Evolutionary conservation across 2,113 vertebrate species (phyloP).

Genomic region (Columba janthina): DNA sequence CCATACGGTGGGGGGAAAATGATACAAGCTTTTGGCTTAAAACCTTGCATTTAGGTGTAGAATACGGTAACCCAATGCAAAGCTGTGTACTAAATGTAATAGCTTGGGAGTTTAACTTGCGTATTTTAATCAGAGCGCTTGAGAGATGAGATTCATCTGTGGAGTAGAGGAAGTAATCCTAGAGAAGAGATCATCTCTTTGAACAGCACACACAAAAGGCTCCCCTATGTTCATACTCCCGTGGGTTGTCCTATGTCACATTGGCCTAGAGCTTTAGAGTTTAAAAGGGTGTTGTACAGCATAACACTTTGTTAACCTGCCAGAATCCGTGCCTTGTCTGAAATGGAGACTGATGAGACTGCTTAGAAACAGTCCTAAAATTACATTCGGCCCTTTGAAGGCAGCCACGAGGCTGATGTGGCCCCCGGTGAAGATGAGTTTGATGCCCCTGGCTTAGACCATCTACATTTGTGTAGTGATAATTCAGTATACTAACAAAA

Average conservation of each 20-base stretch:
- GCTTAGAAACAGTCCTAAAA: neutral
- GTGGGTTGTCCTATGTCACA: rapidly evolving
- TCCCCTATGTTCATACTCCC: neutral
- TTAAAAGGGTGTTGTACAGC: neutral
- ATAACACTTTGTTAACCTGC: neutral
- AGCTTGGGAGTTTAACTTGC: neutral
- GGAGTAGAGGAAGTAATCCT: neutral
- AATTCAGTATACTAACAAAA: neutral
- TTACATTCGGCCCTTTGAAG: too few species aligned
- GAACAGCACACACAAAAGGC: neutral
- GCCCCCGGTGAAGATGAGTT: too few species aligned
- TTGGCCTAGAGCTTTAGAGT: neutral
- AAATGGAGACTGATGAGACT: neutral
- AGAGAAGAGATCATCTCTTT: neutral
- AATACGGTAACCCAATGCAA: neutral
- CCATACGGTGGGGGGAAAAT: rapidly evolving
- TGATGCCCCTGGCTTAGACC: neutral
- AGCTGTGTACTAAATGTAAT: neutral
- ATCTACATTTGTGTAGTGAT: neutral
- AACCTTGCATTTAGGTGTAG: neutral
- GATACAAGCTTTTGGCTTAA: neutral
- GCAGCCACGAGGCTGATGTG: too few species aligned
- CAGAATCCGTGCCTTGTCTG: neutral
- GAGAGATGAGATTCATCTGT: neutral
- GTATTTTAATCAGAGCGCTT: neutral